These are phyloP conservation scores for Gandaritis pyraliata DNA, from an alignment of 2,888 invertebrate species.

Conservation along the genomic window DNA sequence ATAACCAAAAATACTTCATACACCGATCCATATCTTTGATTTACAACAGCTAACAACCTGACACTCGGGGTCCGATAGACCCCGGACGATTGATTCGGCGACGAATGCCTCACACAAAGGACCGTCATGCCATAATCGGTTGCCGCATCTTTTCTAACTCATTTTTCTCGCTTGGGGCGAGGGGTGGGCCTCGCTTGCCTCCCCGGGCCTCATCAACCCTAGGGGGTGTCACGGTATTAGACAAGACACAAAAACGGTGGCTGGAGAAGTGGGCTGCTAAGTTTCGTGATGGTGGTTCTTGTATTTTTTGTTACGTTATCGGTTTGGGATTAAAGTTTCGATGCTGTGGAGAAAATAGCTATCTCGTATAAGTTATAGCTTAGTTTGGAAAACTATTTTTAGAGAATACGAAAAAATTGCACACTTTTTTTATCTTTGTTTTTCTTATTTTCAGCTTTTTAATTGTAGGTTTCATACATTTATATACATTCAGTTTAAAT, in stretches of 20 bases:
- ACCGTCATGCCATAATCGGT: slow-evolving; percentile 79
- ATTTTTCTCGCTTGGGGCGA: slow-evolving; percentile 81
- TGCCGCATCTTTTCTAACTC: slow-evolving; percentile 84
- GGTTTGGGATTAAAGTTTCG: slow-evolving; percentile 42
- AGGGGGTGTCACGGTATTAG: slow-evolving; percentile 82
- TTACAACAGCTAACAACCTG: slow-evolving; percentile 23
- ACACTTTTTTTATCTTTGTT: no score
- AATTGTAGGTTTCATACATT: no score
- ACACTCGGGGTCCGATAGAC: slow-evolving; percentile 48
- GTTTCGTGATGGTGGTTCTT: slow-evolving; percentile 71
- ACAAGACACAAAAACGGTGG: slow-evolving; percentile 83
- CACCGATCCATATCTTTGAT: slow-evolving; percentile 19
- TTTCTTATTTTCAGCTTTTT: no score
- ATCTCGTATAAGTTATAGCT: neutral
- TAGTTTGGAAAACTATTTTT: neutral
- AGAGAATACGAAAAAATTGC: neutral
- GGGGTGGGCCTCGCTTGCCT: slow-evolving; percentile 46
- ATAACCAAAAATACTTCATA: slow-evolving; percentile 11
- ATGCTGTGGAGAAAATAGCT: neutral
- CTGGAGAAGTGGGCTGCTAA: slow-evolving; percentile 76
- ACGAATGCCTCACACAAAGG: slow-evolving; percentile 78
- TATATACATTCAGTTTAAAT: no score
- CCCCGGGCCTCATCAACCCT: slow-evolving; percentile 65
- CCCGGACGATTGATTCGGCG: slow-evolving; percentile 73
- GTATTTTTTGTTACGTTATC: slow-evolving; percentile 47